Percentiles rank a stretch among this genome's conserved stretches.
Evolutionary conservation across 2,888 invertebrate genomes (phyloP).

Genomic region (Brachyptera risi): DNA sequence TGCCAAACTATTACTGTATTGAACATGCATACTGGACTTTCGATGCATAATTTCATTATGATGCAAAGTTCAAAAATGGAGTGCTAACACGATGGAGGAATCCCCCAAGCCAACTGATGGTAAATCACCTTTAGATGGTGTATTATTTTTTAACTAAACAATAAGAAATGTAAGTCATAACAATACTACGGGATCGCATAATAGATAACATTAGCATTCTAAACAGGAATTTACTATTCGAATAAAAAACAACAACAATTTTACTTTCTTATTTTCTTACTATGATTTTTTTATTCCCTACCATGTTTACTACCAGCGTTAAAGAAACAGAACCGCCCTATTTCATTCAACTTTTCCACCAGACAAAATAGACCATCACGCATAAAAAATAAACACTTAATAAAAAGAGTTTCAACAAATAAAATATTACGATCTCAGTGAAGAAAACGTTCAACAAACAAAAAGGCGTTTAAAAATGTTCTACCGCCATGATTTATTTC

Average conservation of each 20-base stretch:
- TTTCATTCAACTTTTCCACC: conserved; percentile 10
- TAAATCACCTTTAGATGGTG: no score
- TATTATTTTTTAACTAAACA: not conserved
- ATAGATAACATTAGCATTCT: not conserved
- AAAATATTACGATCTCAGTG: conserved; percentile 15
- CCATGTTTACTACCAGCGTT: not conserved
- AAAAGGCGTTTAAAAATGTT: conserved; percentile 12
- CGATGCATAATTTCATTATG: no score
- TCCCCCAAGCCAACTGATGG: no score
- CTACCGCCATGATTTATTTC: conserved; percentile 13
- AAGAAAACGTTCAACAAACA: not conserved
- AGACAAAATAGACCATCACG: conserved; percentile 14
- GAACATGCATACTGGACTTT: no score
- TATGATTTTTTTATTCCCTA: not conserved
- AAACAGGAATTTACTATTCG: conserved; percentile 16
- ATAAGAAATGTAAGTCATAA: not conserved
- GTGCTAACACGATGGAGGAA: no score
- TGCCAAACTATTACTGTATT: no score
- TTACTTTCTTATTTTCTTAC: conserved; percentile 11
- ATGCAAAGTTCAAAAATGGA: no score
- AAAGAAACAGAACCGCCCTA: conserved; percentile 8
- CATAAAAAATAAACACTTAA: conserved; percentile 14
- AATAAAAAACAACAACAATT: conserved; percentile 11
- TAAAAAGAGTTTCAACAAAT: conserved; percentile 4
- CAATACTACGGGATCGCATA: not conserved